Evolutionary conservation across 2,797 vertebrate species (phyloP).

Genomic region (Enteromius paludinosus): DNA sequence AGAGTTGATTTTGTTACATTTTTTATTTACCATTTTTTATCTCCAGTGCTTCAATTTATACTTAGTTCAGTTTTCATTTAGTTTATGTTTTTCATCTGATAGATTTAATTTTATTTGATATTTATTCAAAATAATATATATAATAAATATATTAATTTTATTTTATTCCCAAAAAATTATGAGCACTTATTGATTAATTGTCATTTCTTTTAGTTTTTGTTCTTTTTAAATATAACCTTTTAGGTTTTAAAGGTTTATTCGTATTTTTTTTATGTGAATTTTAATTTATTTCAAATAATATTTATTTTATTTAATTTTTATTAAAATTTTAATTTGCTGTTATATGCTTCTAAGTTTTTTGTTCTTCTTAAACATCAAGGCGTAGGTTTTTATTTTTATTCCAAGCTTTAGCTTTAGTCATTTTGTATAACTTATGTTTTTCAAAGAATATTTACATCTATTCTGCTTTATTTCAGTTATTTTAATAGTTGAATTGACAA

Average conservation of each 20-base stretch:
- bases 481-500: background rate
- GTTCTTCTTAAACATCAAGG: background rate
- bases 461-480: background rate
- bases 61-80: background rate
- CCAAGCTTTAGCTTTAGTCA: background rate
- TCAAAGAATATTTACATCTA: background rate
- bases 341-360: background rate
- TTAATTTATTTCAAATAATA: background rate
- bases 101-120: background rate
- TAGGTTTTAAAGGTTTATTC: background rate
- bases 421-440: background rate
- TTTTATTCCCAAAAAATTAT: too few species aligned
- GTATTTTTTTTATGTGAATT: background rate
- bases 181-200: background rate
- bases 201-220: background rate
- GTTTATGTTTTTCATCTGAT: background rate
- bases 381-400: background rate
- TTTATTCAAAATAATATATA: background rate
- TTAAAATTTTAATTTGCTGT: background rate
- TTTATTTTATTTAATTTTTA: background rate
- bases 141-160: background rate
- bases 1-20: background rate
- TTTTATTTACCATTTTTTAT: background rate
- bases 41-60: background rate
- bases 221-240: background rate